Evolutionary conservation across 1,140 invertebrate species (phyloP), one percentile per base, ranked within the genome.

Genomic region (Drosophila hydei): DNA sequence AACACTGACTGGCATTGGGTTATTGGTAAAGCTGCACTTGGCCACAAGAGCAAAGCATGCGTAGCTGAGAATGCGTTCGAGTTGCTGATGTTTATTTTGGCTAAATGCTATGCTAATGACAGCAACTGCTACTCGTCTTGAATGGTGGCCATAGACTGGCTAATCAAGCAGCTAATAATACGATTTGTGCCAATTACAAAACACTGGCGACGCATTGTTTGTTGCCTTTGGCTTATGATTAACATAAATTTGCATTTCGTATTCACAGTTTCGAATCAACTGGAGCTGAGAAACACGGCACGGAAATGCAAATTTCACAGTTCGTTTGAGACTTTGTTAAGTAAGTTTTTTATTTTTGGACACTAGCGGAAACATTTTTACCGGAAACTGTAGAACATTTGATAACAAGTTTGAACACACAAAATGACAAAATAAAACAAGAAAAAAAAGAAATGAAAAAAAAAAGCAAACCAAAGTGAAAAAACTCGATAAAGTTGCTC

Each of bases 321-420:
- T 16, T 60, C 50, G 16, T 40, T 61, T 63, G 14, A 14, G 33
- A 16, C 38, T 7, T 23, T 60, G 19, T n/a, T 21, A 47, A 50
- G 14, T n/a, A 7, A 23, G 23, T 8, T 27, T 12, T 47, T 52
- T 60, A 45, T 51, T 50, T 50, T 27, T 50, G 21, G 40, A 18
- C 21, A 36, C 50, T 47, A 67, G 62, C 62, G 69, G 69, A 65
- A 72, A 59, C 47, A 56, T 58, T 65, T 48, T 18, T 30, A 36
- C 69, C 62, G 69, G 69, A 72, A 72, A 72, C 50, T 54, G 45
- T 72, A 67, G 69, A 72, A 67, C 52, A 67, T 72, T 71, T 65
- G 52, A 56, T 40, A 71, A 71, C 68, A 42, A 56, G 69, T 67
- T 72, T 64, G 50, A 27, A 16, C 19, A 16, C 14, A 43, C 19